Base-by-base conservation (phyloP, 2,113 vertebrate species). In the Lagopus leucura region DNA sequence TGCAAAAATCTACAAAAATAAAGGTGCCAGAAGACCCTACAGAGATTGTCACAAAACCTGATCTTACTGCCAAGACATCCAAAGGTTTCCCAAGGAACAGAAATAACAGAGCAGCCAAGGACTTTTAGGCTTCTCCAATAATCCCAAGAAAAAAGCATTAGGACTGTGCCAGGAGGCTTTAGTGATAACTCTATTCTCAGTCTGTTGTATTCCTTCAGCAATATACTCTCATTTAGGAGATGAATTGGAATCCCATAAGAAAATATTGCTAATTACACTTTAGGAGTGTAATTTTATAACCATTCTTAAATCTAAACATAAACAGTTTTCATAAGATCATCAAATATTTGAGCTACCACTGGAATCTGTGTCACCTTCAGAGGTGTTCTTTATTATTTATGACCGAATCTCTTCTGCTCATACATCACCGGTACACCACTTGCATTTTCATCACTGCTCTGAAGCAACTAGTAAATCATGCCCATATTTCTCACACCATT, bases 401-500 rank as follows among this genome's bases (percentile, higher is more conserved):
- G 13, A 89, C 45, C 40, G 40, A 84, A 79, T 70, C 40, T 72
- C 48, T 77, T 90, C 82, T 74, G 77, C 79, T 94, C 69, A 95
- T 95, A 88, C 48, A 87, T 94, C 78, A 83, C 45, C 1, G 1
- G 18, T 58, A 82, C 66, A 70, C 64, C 25, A 55, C 43, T 76
- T 90, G 86, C 75, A 96, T 91, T 95, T 95, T 93, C 91, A 93
- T 92, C 86, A 70, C 65, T 78, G 38, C 76, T 95, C 82, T 79
- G 61, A 92, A 93, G 72, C 71, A 89, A 89, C 36, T 18, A 89
- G 78, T 92, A 97, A 94, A 96, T 96, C 67, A 83, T 73, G 30
- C 34, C 40, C 34, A 4, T 82, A 89, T 92, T 92, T 93, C 85
- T 95, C 83, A 74, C 40, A 54, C 84, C 47, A 50, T 57, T 79